phyloP scores from a whole-genome alignment of 1,140 invertebrate genomes.

The Helicoverpa armigera region DNA sequence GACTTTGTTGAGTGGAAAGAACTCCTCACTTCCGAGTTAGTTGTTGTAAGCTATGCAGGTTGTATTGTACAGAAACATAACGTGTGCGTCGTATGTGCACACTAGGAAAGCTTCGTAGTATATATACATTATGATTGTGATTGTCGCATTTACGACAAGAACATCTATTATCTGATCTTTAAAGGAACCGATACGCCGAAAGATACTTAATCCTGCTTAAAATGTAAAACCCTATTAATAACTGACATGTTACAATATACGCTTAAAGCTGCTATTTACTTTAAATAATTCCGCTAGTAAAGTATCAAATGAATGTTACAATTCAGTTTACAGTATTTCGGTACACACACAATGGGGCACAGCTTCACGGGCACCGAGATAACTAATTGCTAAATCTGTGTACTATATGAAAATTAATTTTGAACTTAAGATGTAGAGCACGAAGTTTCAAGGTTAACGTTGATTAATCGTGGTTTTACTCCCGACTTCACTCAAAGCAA shows the following conservation, averaged over 20 bases:
- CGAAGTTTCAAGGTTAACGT: constrained; percentile 66
- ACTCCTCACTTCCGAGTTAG: constrained; percentile 20
- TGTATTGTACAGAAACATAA: neutral
- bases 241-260: too few relatives aligned
- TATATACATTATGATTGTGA: too few relatives aligned
- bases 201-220: too few relatives aligned
- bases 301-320: too few relatives aligned
- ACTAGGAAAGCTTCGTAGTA: neutral
- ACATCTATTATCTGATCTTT: too few relatives aligned
- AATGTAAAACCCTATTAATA: neutral
- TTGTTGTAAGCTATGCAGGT: constrained; percentile 11
- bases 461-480: constrained; percentile 71
- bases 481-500: constrained; percentile 60
- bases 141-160: too few relatives aligned
- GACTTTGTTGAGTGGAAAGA: constrained; percentile 38
- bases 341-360: neutral
- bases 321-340: neutral
- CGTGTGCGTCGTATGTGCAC: neutral
- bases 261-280: too few relatives aligned
- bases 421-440: constrained; percentile 63
- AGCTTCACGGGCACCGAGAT: neutral
- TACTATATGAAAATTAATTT: constrained; percentile 61
- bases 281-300: too few relatives aligned
- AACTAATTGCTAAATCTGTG: constrained; percentile 53
- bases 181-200: too few relatives aligned